Percentiles rank a stretch among this genome's conserved stretches.
phyloP scores from a whole-genome alignment of 2,113 vertebrate species.

The Terrapene triunguis region DNA sequence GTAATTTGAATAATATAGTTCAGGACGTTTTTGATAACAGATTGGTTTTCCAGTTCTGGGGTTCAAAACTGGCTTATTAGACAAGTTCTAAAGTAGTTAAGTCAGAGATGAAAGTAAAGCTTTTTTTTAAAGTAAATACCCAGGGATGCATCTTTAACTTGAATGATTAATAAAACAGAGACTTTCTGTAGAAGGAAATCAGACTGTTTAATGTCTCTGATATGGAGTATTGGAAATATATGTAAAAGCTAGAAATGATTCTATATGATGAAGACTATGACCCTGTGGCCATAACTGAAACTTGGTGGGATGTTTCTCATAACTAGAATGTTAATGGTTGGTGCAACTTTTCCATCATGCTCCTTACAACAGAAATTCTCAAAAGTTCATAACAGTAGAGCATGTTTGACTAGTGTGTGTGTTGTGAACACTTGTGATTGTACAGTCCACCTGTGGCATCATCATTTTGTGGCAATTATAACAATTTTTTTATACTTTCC shows the following conservation, averaged over 20 bases:
- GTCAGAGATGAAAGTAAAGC: neutral
- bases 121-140: neutral
- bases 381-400: neutral
- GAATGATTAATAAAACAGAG: neutral
- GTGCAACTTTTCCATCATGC: neutral
- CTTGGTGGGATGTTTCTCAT: neutral
- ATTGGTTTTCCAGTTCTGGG: neutral
- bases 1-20: neutral
- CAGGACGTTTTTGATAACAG: neutral
- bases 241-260: neutral
- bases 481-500: neutral
- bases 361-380: neutral
- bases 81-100: neutral
- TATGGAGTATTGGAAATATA: neutral
- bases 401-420: neutral
- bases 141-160: neutral
- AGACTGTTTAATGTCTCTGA: neutral
- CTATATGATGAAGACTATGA: neutral
- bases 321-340: accelerated
- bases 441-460: neutral
- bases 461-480: too few relatives aligned
- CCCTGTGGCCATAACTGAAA: neutral
- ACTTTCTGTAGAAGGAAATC: neutral
- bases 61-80: neutral
- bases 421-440: neutral